Conservation (phyloP, 2,113 vertebrate genomes). For the Phainopepla nitens region DNA sequence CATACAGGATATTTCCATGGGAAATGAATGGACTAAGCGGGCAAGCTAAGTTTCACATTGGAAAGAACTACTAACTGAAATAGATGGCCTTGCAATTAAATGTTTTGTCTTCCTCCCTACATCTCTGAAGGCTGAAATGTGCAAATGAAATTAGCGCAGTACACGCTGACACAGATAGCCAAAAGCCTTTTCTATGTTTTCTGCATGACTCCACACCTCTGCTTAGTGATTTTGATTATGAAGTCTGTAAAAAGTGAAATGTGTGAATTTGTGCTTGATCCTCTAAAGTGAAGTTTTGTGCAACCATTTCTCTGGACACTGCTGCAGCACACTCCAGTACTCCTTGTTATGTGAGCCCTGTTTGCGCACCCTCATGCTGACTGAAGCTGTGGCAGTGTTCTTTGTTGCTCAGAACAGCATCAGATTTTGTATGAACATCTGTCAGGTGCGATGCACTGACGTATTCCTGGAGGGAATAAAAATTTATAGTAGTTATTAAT, state of each 20-base stretch:
- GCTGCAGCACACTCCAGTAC: no score
- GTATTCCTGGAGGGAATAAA: background rate
- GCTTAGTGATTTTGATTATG: background rate
- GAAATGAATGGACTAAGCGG: background rate
- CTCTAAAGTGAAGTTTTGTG: accelerated
- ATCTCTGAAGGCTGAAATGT: background rate
- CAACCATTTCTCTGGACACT: background rate
- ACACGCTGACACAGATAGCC: background rate
- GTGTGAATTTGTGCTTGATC: background rate
- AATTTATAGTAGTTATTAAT: background rate
- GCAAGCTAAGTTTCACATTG: background rate
- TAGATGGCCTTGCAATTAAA: background rate
- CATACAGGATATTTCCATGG: background rate
- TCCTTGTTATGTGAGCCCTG: no score
- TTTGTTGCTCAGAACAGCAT: background rate
- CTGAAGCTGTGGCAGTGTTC: background rate
- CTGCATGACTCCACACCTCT: background rate
- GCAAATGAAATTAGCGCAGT: background rate
- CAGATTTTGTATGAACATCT: background rate
- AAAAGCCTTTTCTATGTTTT: background rate
- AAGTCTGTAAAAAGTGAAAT: background rate
- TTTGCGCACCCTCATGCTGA: accelerated
- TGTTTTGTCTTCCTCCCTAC: background rate
- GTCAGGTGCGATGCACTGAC: background rate
- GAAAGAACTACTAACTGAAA: background rate